Percentiles rank a stretch among this genome's conserved stretches.
Conservation (phyloP, 2,888 invertebrate genomes). For the Drosophila flavopinicola region DNA sequence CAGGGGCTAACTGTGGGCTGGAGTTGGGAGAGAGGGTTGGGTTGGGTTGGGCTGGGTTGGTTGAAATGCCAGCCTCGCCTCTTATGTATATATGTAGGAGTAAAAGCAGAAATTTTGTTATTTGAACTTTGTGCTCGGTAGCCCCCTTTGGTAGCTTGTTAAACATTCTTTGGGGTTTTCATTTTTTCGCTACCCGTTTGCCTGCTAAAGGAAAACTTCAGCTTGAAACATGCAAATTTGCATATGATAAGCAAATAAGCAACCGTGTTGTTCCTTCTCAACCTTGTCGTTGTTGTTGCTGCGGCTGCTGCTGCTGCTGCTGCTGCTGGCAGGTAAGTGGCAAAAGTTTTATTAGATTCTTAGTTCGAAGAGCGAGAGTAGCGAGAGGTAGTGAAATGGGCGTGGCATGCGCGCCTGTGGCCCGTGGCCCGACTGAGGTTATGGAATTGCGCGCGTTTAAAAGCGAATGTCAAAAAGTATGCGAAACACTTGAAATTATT, state of each 20-base stretch:
- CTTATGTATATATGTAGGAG: slow-evolving; percentile 42
- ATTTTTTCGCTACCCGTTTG: slow-evolving; percentile 7
- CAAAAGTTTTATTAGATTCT: slow-evolving; percentile 79
- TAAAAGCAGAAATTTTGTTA: slow-evolving; percentile 70
- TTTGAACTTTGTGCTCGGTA: slow-evolving; percentile 70
- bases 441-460: slow-evolving; percentile 60
- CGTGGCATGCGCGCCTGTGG: slow-evolving; percentile 51
- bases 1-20: slow-evolving; percentile 4
- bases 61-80: slow-evolving; percentile 36
- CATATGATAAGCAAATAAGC: slow-evolving; percentile 79
- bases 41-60: no score
- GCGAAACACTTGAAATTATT: slow-evolving; percentile 76
- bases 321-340: slow-evolving; percentile 57
- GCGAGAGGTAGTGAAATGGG: slow-evolving; percentile 2
- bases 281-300: slow-evolving; percentile 19
- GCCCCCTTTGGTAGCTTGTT: slow-evolving; percentile 73
- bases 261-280: slow-evolving; percentile 36
- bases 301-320: slow-evolving; percentile 15
- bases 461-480: slow-evolving; percentile 61
- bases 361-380: slow-evolving; percentile 45
- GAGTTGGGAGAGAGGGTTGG: slow-evolving; percentile 1
- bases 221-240: slow-evolving; percentile 76
- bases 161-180: slow-evolving; percentile 70
- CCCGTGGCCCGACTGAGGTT: slow-evolving; percentile 58
- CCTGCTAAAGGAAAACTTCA: slow-evolving; percentile 56